phyloP scores from a whole-genome alignment of 2,888 invertebrate genomes.

The Clunio marinus region DNA sequence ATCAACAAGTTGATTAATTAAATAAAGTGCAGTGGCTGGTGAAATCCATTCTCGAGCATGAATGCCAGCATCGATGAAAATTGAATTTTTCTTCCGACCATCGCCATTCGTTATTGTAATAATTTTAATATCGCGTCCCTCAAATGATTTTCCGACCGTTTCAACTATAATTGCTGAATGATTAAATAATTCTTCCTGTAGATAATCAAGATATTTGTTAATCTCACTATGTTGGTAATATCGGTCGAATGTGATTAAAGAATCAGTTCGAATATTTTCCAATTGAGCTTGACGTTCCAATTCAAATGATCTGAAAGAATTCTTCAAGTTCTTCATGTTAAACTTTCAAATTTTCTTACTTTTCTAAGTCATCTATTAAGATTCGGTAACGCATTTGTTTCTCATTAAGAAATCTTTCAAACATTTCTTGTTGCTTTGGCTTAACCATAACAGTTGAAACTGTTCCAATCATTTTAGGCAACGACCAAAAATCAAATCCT shows the following conservation, averaged over 20 bases:
- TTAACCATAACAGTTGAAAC: conserved; percentile 39
- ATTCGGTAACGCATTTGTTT: neutral
- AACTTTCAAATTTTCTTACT: neutral
- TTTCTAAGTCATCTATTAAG: conserved; percentile 2
- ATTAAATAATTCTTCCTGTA: conserved; percentile 42
- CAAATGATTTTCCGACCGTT: conserved; percentile 39
- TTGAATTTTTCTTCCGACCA: conserved; percentile 35
- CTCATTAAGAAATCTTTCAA: conserved; percentile 17
- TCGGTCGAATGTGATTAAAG: conserved; percentile 10
- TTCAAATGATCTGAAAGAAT: neutral
- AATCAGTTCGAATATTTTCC: neutral
- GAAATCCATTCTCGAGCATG: conserved; percentile 71
- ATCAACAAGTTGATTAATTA: conserved; percentile 61
- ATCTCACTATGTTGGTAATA: conserved; percentile 45
- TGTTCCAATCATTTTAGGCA: conserved; percentile 43
- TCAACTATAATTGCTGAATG: conserved; percentile 24
- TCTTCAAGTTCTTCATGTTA: neutral
- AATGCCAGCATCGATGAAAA: conserved; percentile 43
- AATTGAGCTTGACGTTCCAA: conserved; percentile 28
- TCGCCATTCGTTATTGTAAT: conserved; percentile 11
- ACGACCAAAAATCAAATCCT: conserved; percentile 44
- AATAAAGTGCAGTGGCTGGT: conserved; percentile 60
- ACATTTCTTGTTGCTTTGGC: conserved; percentile 31
- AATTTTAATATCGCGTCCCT: conserved; percentile 37
- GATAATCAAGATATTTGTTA: conserved; percentile 48